Evolutionary conservation across 2,113 vertebrate genomes (phyloP), one percentile per base, ranked within the genome.

Genomic region (Misgurnus anguillicaudatus): DNA sequence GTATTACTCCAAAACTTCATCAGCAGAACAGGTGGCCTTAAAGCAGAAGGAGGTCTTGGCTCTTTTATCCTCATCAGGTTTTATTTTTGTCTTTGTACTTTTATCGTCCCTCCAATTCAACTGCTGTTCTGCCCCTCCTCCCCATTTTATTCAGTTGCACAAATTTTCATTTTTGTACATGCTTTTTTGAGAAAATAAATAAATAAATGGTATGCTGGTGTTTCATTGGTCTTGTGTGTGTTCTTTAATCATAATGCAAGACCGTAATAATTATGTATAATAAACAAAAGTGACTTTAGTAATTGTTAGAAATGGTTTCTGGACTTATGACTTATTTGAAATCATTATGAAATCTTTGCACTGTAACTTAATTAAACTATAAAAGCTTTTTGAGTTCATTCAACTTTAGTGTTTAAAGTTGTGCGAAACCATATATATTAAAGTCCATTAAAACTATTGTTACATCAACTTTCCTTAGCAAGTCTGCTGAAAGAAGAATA

Each of bases 11-110:
- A 83, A 88, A 83, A 89, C 86, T 88, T 91, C 82, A 91, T 80
- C 75, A 86, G 89, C 89, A 88, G 88, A 85, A 87, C 45, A 87
- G 87, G 90, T 90, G 92, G 91, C 91, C 91, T 94, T 92, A 90
- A 83, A 90, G 85, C 85, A 86, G 85, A 87, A 90, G 82, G 79
- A 89, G 65, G 78, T 85, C 82, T 55, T 61, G 80, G 86, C 84
- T 87, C 82, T 87, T 53, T 72, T 71, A 13, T 42, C 83, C 51
- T 11, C 36, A 38, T 55, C n/a, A 24, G 45, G 42, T 62, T 7
- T 10, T 2, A 85, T 72, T 58, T 48, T 9, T 53, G 57, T 76
- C 21, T 75, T 14, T 53, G 19, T 83, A 61, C 79, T 86, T 82
- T 79, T 61, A 80, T 84, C 80, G 87, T 55, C 75, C 82, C 76